These are phyloP conservation scores for Dyspetes luteomarginatus DNA, from an alignment of 2,888 invertebrate genomes.

Conservation along the genomic window DNA sequence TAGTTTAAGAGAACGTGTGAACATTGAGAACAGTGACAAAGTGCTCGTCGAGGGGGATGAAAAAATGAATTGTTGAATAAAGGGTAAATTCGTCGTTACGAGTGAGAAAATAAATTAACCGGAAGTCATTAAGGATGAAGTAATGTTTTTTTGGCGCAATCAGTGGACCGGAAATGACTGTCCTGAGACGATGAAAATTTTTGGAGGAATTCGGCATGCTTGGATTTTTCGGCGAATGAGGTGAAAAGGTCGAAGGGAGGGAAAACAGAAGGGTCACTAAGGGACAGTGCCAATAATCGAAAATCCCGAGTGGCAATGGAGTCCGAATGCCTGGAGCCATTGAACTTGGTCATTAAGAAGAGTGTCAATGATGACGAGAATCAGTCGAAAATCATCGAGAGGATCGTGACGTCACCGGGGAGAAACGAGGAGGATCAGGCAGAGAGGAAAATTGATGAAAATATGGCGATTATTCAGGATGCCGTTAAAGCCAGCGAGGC, in stretches of 20 bases:
- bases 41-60: too few relatives aligned
- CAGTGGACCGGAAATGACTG: too few relatives aligned
- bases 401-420: slow-evolving; percentile 63
- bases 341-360: slow-evolving; percentile 85
- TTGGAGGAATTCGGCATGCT: background rate
- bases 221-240: background rate
- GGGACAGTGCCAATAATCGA: slow-evolving; percentile 28
- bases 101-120: too few relatives aligned
- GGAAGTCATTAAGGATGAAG: too few relatives aligned
- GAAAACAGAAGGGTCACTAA: slow-evolving; percentile 6
- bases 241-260: slow-evolving; percentile 48
- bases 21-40: too few relatives aligned
- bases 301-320: slow-evolving; percentile 79
- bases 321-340: slow-evolving; percentile 83
- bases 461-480: slow-evolving; percentile 79
- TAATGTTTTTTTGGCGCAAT: too few relatives aligned
- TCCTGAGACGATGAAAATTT: background rate
- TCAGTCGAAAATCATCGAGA: slow-evolving; percentile 58
- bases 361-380: slow-evolving; percentile 68
- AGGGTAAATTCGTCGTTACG: too few relatives aligned
- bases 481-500: slow-evolving; percentile 75
- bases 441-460: slow-evolving; percentile 73
- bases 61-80: too few relatives aligned
- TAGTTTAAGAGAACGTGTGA: too few relatives aligned
- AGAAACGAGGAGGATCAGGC: slow-evolving; percentile 74